These are phyloP conservation scores for Cricetomys ansorgei DNA, from an alignment of 2,113 vertebrate genomes.

Conservation along the genomic window DNA sequence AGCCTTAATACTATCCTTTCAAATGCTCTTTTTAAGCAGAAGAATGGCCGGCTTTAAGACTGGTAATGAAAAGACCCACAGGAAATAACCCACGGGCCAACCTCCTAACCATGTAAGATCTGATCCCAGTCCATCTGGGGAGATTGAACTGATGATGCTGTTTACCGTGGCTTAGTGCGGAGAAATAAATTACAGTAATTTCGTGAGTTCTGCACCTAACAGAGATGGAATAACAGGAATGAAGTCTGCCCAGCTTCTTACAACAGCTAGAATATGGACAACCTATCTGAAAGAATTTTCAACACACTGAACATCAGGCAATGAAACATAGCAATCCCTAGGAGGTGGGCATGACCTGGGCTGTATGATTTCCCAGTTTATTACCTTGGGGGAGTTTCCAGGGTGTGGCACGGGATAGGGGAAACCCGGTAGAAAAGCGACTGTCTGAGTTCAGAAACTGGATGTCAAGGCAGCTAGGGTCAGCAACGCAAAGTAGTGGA, in stretches of 20 bases:
- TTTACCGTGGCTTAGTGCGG: conserved; percentile 34
- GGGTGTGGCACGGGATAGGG: neutral
- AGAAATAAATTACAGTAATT: conserved; percentile 21
- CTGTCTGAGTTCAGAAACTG: neutral
- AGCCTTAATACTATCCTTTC: conserved; percentile 59
- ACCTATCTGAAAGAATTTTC: conserved; percentile 14
- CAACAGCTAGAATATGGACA: conserved; percentile 7
- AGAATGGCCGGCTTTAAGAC: conserved; percentile 75
- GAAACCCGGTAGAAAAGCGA: neutral
- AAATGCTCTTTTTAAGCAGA: conserved; percentile 72
- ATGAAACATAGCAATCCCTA: neutral
- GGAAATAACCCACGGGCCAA: conserved; percentile 56
- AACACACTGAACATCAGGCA: neutral
- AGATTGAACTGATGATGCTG: conserved; percentile 50
- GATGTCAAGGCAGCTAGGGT: neutral
- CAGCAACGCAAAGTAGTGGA: too few species aligned
- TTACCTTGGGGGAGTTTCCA: neutral
- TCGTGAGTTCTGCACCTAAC: neutral
- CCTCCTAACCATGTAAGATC: conserved; percentile 50
- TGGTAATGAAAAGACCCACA: conserved; percentile 72
- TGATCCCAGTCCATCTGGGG: conserved; percentile 64
- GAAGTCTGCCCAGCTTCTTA: neutral
- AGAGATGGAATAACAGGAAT: neutral
- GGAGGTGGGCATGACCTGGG: neutral
- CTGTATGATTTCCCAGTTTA: neutral